Base-by-base conservation (phyloP, 2,888 invertebrate genomes). In the Stenichneumon culpator region DNA sequence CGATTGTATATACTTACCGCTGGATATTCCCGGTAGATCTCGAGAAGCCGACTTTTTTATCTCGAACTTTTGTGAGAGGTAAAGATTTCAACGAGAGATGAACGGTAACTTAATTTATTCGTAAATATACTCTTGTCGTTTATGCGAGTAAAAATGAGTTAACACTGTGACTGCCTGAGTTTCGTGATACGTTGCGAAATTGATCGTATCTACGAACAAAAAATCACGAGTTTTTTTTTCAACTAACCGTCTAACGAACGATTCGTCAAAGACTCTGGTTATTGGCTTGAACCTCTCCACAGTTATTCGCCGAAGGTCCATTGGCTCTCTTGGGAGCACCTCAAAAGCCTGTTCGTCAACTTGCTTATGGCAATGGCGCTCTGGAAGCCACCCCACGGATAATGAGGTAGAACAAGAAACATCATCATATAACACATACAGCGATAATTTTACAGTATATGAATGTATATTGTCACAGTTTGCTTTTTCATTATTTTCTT, bases 381-480 rank as follows among this genome's bases (percentile, higher is more conserved):
- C 50, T 32, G 47, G 50, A 67, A 70, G 65, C 25, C 70, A 36
- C 65, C 47, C 70, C 65, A 80, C 50, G 65, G 79, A 79, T 79
- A 70, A 80, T 77, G 79, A 80, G 79, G 72, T 75, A 79, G 32
- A 39, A 44, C 14, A 16, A 63, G 16, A 32, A 32, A 63, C 28
- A 60, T 80, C 60, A 74, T 84, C 19, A 65, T 68, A 73, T 63
- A 25, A 73, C 65, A 63, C 57, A 77, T 72, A 72, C 67, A 80
- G 50, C 75, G 36, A 81, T 72, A 78, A 68, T 67, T 84, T 78
- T 73, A 47, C 44, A 89, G 88, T 89, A 86, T 89, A 89, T 90
- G 90, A 90, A 90, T 91, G 89, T 84, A 88, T 90, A 90, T 91
- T 90, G 92, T 93, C 91, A 91, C 90, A 91, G 83, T 90, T 93